Base-by-base conservation (phyloP, 2,888 invertebrate species). In the Tubulanus polymorphus region DNA sequence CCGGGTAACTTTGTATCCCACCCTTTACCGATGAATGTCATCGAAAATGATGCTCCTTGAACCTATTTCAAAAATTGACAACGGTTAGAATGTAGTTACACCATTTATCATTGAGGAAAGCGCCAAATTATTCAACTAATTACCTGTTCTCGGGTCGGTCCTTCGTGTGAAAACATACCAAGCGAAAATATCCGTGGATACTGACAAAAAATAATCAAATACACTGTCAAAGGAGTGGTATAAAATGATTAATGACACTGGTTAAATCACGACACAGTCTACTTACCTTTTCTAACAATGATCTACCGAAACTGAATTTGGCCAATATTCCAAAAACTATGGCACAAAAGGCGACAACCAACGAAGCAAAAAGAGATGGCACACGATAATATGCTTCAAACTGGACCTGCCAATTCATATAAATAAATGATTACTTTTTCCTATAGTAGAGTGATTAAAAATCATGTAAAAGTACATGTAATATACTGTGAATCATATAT, bases 21-120 rank as follows among this genome's bases (percentile, higher is more conserved):
- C 0, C 95, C 95, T 60, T 83, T 80, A 0, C 90, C 93, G 62
- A 85, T 81, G 67, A 94, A 84, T 29, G 85, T 87, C 59, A 92
- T 81, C 51, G 65, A 65, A 65, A 91, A 92, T 23, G 80, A 78
- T 0, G 84, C 79, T 12, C 84, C 83, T 51, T 87, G 82, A 76
- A 86, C 71, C 75, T 77, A 57, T 20, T 56, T 54, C 12, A 49
- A 37, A 20, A 29, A 23, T 23, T 12, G n/a, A 52, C n/a, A n/a
- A n/a, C n/a, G n/a, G n/a, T n/a, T n/a, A n/a, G n/a, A n/a, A n/a
- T n/a, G n/a, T n/a, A n/a, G n/a, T n/a, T n/a, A n/a, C n/a, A n/a
- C n/a, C n/a, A n/a, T n/a, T n/a, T n/a, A n/a, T n/a, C n/a, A n/a
- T n/a, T n/a, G n/a, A n/a, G n/a, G n/a, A n/a, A n/a, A n/a, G n/a